Base-by-base conservation (phyloP, 2,113 vertebrate species). In the Cyprinodon tularosa region DNA sequence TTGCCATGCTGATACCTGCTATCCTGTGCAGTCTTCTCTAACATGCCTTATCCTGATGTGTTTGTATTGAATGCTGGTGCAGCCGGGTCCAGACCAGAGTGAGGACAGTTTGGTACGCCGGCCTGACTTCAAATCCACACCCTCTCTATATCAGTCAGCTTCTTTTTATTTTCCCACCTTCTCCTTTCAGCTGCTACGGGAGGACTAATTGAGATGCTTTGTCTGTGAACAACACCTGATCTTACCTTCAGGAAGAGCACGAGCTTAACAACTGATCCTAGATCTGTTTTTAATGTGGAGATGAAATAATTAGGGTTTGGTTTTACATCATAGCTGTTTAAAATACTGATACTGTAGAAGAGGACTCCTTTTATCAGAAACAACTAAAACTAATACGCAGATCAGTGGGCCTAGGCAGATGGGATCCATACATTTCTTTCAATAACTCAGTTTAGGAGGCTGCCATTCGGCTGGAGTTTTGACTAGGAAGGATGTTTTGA, bases 41-140 rank as follows among this genome's bases (percentile, higher is more conserved):
- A 93, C 74, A 42, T 87, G 60, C 93, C 75, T 85, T 89, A 65
- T 88, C 77, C 78, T 91, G 72, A 73, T 86, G 74, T 80, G 57
- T 74, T 68, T 80, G 72, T 84, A 70, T 81, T 74, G 78, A 76
- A 29, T 78, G 90, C 93, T 92, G 95, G 90, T 93, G 94, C 90
- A 97, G 96, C 96, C 86, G 89, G 96, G 94, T 94, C 88, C 20
- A 88, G 95, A 96, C 81, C 95, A 94, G 84, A 86, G 75, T 78
- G 91, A 96, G 70, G 95, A 96, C 90, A 95, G 94, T 91, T 94
- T 91, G 97, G 97, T 98, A 99, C 45, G 96, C 86, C 74, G 40
- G 68, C 82, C 74, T 66, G 72, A 84, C 85, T 90, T 92, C 74
- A 78, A 86, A 88, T 74, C 61, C 15, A 14, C 14, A 6, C 29